These are phyloP conservation scores for Psittacula cyanocephala DNA, from an alignment of 2,113 vertebrate species.

Conservation along the genomic window DNA sequence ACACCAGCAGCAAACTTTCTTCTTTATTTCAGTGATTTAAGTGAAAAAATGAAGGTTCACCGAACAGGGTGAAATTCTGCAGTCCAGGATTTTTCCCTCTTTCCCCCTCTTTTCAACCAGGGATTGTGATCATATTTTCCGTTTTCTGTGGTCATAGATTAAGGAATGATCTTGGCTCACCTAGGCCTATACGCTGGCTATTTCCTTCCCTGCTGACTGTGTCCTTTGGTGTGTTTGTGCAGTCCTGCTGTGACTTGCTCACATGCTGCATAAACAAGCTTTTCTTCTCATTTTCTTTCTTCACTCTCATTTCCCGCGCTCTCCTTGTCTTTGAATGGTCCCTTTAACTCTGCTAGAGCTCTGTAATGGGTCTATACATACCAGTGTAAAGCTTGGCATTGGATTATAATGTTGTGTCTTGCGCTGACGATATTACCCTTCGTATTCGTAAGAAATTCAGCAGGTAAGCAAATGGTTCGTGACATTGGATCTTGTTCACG, in stretches of 20 bases:
- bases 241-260: constrained; percentile 43
- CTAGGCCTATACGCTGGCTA: not conserved
- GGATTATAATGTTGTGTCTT: not conserved
- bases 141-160: not conserved
- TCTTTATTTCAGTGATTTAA: not conserved
- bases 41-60: not conserved
- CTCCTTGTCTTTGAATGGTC: not conserved
- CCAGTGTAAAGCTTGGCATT: not conserved
- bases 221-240: constrained; percentile 53
- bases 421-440: not conserved
- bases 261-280: constrained; percentile 23
- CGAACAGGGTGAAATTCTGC: not conserved
- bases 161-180: constrained; percentile 36
- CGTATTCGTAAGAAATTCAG: not conserved
- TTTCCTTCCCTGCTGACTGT: constrained; percentile 17
- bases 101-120: not conserved
- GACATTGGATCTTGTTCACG: not conserved
- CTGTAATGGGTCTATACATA: not conserved
- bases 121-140: not conserved
- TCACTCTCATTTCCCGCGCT: not conserved
- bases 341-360: not conserved
- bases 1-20: not conserved
- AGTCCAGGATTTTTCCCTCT: not conserved
- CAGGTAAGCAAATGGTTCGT: not conserved
- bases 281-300: not conserved